Conservation (phyloP, 2,888 invertebrate species). For the Desoria tigrina region DNA sequence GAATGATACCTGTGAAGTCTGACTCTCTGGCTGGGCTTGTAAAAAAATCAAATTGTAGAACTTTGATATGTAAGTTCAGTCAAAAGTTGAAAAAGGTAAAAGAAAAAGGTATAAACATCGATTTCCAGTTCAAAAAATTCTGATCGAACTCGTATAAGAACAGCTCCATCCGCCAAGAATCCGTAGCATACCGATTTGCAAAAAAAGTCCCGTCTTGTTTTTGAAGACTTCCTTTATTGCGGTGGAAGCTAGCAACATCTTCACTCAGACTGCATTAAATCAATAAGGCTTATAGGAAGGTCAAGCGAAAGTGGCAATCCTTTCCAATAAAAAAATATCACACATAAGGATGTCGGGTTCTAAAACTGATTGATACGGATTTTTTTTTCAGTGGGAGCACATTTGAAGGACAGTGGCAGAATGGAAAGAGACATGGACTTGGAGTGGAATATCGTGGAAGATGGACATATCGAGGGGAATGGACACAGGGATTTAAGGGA, state of each 20-base stretch:
- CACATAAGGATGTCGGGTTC: neutral
- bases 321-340: neutral
- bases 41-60: no score
- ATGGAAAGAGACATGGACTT: conserved; percentile 95
- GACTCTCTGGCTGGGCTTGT: no score
- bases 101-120: no score
- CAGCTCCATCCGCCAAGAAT: no score
- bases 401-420: conserved; percentile 99
- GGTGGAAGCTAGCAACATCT: neutral
- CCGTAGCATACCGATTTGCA: no score
- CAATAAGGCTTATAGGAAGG: neutral
- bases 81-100: no score
- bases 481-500: conserved; percentile 98
- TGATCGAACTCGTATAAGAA: no score
- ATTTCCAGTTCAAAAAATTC: no score
- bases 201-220: no score
- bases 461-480: conserved; percentile 97
- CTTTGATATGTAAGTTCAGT: no score
- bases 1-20: no score
- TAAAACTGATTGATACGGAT: conserved; percentile 24
- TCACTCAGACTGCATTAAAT: neutral
- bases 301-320: neutral
- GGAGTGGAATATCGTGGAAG: conserved; percentile 96
- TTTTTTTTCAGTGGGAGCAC: conserved; percentile 78
- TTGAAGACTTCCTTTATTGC: no score